A percentile compares a stretch with the other conserved stretches of the same genome.
These are phyloP conservation scores for Apeltes quadracus DNA, from an alignment of 2,113 vertebrate species.

Conservation along the genomic window DNA sequence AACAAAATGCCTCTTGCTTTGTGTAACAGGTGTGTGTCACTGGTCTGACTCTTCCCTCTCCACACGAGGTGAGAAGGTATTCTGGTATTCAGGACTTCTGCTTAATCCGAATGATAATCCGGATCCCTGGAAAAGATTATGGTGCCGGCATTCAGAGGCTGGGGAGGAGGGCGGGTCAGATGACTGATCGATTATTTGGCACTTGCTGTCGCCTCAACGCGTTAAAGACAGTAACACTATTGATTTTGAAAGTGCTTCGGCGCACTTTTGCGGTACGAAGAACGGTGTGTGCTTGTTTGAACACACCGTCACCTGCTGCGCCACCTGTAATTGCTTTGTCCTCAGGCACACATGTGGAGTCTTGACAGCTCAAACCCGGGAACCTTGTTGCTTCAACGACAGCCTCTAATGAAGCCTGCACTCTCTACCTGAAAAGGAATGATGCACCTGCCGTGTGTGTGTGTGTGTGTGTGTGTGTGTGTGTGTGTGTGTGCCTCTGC, in stretches of 20 bases:
- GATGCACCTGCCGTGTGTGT: slow-evolving; percentile 40
- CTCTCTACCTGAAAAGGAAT: slow-evolving; percentile 36
- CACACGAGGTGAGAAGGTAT: slow-evolving; percentile 22
- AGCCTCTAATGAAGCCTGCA: slow-evolving; percentile 66
- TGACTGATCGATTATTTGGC: not conserved
- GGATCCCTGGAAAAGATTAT: slow-evolving; percentile 41
- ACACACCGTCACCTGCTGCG: slow-evolving; percentile 33
- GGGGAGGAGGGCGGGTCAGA: slow-evolving; percentile 9
- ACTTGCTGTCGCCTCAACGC: not conserved
- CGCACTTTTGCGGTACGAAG: slow-evolving; percentile 1
- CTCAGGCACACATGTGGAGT: slow-evolving; percentile 58
- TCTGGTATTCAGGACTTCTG: too few relatives aligned
- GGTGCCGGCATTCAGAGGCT: not conserved
- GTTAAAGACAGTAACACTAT: not conserved
- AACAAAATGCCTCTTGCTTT: not conserved
- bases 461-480: slow-evolving; percentile 16
- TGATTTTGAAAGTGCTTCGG: not conserved
- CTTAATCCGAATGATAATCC: slow-evolving; percentile 68
- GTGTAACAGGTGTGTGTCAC: too few relatives aligned
- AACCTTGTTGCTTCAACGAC: slow-evolving; percentile 55
- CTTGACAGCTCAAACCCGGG: slow-evolving; percentile 70
- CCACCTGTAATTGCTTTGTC: slow-evolving; percentile 70
- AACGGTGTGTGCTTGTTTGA: slow-evolving; percentile 20
- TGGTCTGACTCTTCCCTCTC: not conserved
- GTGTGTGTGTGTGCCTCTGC: not conserved